A percentile compares a stretch with the other conserved stretches of the same genome.
phyloP scores from a whole-genome alignment of 1,140 invertebrate genomes.

The Matsumurasca onukii region DNA sequence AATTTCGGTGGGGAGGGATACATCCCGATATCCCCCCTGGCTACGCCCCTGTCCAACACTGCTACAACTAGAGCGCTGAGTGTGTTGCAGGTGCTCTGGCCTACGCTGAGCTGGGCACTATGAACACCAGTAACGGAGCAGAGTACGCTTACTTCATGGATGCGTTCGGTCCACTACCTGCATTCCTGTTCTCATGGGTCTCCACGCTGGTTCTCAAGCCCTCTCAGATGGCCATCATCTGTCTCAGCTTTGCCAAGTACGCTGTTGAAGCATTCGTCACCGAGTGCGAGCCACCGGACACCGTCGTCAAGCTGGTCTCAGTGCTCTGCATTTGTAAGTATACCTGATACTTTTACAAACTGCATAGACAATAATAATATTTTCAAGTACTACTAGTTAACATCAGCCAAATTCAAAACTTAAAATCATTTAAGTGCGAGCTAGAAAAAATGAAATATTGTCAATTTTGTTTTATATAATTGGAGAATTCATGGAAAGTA shows the following conservation, averaged over 20 bases:
- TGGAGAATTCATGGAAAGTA: too few species aligned
- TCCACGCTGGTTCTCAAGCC: conserved; percentile 89
- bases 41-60: too few species aligned
- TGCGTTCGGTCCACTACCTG: conserved; percentile 83
- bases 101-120: conserved; percentile 90
- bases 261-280: conserved; percentile 87
- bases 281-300: conserved; percentile 75
- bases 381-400: too few species aligned
- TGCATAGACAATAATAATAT: too few species aligned
- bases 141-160: conserved; percentile 93
- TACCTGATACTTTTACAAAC: background rate
- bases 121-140: conserved; percentile 90
- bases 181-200: conserved; percentile 91
- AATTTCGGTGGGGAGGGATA: too few species aligned
- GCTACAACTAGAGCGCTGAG: too few species aligned
- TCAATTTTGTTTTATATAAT: too few species aligned
- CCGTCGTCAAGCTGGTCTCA: conserved; percentile 76
- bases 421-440: too few species aligned
- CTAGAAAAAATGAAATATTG: too few species aligned
- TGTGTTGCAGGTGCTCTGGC: conserved; percentile 77
- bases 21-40: too few species aligned
- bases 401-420: too few species aligned
- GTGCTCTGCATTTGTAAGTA: conserved; percentile 73
- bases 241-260: conserved; percentile 92
- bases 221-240: conserved; percentile 92